Conservation (phyloP, 1,140 invertebrate genomes). For the Lamellibrachia luymesi region DNA sequence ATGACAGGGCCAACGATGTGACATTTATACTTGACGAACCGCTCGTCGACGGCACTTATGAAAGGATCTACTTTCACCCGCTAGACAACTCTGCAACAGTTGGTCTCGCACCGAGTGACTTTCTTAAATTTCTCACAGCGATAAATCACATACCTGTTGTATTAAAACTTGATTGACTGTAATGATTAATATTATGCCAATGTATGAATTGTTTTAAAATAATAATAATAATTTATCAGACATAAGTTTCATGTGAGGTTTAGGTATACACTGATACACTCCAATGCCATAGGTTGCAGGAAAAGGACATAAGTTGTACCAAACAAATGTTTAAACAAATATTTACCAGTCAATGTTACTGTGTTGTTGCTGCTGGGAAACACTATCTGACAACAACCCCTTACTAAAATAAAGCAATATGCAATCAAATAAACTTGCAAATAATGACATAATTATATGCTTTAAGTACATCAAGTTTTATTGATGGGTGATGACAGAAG, state of each 20-base stretch:
- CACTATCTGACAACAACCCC: no score
- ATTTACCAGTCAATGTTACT: no score
- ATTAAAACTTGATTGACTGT: not conserved
- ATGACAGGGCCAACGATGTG: conserved; percentile 51
- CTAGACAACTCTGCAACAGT: conserved; percentile 51
- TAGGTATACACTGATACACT: no score
- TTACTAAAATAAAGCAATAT: no score
- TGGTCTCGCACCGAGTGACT: conserved; percentile 40
- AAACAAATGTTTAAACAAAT: no score
- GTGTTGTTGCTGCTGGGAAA: no score
- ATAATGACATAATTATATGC: not conserved
- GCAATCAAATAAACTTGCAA: no score
- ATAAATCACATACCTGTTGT: conserved; percentile 3
- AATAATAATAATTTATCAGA: not conserved
- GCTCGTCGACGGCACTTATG: conserved; percentile 37
- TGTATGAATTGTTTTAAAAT: not conserved
- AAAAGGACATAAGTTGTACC: no score
- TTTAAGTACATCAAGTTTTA: not conserved
- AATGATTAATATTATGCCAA: not conserved
- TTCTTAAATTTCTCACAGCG: conserved; percentile 45
- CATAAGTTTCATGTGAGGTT: no score
- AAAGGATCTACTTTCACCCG: conserved; percentile 52
- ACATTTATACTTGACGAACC: conserved; percentile 47
- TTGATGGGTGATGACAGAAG: not conserved
- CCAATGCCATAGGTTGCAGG: no score